Evolutionary conservation across 2,888 invertebrate genomes (phyloP), one percentile per base, ranked within the genome.

Genomic region (Pristionchus maxplancki): DNA sequence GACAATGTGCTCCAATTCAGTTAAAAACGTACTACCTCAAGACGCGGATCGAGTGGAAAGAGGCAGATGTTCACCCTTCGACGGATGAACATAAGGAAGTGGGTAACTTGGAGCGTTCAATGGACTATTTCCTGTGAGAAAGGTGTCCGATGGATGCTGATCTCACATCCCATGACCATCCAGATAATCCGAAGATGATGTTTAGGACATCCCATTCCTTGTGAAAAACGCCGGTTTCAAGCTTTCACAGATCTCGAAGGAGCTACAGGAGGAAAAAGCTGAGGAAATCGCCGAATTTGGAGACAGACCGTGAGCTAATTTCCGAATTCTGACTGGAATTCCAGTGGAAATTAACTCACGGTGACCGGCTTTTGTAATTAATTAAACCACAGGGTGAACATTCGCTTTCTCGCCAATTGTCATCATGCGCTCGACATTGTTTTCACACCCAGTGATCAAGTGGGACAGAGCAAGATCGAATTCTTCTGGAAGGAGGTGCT

Each of bases 381-480:
- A 58, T 24, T 9, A 44, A 11, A 9, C 31, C 34, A 67, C 34
- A 67, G 78, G 9, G 44, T 78, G n/a, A 44, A 44, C 78, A 44
- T 78, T 15, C 78, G 78, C n/a, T 78, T 78, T 13, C 78, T 78
- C n/a, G 31, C 78, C n/a, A n/a, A 48, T 28, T 78, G 78, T 15
- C 78, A 78, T 48, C 78, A 44, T 48, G 78, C 78, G n/a, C 48
- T 78, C n/a, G 78, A 78, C 28, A 78, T 78, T 24, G 44, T 78
- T 4, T 78, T 78, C 78, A 78, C 78, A 15, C 78, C 78, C 1
- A 78, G 78, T 34, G 44, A 78, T 8, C 9, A 24, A 11, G 48
- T 78, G 78, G 78, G 78, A 31, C 24, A 44, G 44, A 78, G 78
- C 78, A 78, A n/a, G n/a, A 15, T 78, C 9, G n/a, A 78, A 9